Conservation (phyloP, 1,140 invertebrate species). For the Plodia interpunctella region DNA sequence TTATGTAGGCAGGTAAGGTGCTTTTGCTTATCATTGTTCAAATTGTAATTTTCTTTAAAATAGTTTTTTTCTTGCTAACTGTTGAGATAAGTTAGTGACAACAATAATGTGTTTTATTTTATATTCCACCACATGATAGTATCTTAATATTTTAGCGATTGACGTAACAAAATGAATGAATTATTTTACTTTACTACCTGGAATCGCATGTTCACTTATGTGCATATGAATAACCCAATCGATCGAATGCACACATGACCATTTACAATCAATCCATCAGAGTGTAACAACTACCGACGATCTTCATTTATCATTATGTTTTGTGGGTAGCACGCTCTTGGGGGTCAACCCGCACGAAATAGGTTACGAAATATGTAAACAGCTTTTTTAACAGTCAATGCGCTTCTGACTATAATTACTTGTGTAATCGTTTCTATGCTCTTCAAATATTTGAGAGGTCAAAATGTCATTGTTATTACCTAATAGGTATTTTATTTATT, state of each 20-base stretch:
- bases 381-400: slow-evolving; percentile 32
- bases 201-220: too few relatives aligned
- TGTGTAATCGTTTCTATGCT: slow-evolving; percentile 7
- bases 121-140: too few relatives aligned
- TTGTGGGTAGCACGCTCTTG: slow-evolving; percentile 64
- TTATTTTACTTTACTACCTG: too few relatives aligned
- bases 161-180: too few relatives aligned
- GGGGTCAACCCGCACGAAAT: slow-evolving; percentile 49
- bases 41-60: too few relatives aligned
- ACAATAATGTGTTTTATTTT: too few relatives aligned
- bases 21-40: too few relatives aligned
- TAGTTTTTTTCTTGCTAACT: too few relatives aligned
- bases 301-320: slow-evolving; percentile 74
- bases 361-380: slow-evolving; percentile 33
- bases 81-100: too few relatives aligned
- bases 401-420: slow-evolving; percentile 25
- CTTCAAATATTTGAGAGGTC: background rate
- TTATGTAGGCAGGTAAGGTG: too few relatives aligned
- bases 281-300: slow-evolving; percentile 69
- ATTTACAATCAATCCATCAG: slow-evolving; percentile 74
- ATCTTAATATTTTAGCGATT: too few relatives aligned
- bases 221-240: slow-evolving; percentile 31
- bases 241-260: slow-evolving; percentile 61
- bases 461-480: background rate
- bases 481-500: background rate